A percentile compares a stretch with the other conserved stretches of the same genome.
Conservation (phyloP, 2,113 vertebrate species). For the Rostratula benghalensis region DNA sequence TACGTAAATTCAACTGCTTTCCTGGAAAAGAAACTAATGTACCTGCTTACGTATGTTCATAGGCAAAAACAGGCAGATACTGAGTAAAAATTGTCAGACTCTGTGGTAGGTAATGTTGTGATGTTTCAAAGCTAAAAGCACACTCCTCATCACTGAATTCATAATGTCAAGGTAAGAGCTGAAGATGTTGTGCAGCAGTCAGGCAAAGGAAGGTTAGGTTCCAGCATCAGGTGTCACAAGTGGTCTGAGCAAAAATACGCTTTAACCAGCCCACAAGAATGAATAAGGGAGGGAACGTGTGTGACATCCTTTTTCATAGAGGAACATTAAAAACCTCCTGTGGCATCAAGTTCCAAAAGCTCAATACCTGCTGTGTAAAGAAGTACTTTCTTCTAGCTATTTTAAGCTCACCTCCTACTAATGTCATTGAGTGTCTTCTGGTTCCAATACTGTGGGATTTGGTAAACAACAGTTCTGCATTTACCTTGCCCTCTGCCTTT, state of each 20-base stretch:
- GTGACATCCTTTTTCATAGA: not conserved
- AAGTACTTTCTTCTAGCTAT: not conserved
- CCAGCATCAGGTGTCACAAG: not conserved
- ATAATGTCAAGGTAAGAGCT: not conserved
- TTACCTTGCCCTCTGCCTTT: not conserved
- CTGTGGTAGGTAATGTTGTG: not conserved
- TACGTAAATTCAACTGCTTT: not conserved
- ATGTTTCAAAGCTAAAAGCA: not conserved
- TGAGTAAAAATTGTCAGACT: not conserved
- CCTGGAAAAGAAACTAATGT: not conserved
- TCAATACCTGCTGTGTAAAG: not conserved
- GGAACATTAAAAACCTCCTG: not conserved
- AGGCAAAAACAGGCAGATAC: not conserved
- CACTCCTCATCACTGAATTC: not conserved
- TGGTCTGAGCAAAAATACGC: rapidly evolving
- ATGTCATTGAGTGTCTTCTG: not conserved
- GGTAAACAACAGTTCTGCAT: not conserved
- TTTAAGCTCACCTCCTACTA: not conserved
- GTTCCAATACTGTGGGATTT: not conserved
- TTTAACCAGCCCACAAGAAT: not conserved
- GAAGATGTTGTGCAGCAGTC: rapidly evolving
- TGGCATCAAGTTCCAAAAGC: not conserved
- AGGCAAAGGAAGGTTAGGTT: not conserved
- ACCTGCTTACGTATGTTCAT: not conserved
- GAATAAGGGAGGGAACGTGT: not conserved